Base-by-base conservation (phyloP, 2,888 invertebrate genomes). In the Caenorhabditis afra region DNA sequence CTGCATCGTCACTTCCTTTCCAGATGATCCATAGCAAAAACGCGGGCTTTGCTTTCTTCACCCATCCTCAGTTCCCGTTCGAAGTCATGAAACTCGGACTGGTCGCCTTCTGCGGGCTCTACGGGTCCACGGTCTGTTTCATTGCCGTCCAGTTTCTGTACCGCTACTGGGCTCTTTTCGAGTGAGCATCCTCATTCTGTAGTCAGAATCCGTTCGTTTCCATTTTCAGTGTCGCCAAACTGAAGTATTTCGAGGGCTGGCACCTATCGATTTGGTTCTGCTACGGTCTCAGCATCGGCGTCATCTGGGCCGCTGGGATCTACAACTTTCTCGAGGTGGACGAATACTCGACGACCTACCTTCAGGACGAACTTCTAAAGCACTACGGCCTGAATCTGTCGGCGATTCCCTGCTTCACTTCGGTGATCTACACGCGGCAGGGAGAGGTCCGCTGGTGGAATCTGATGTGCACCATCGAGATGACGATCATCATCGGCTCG, bases 21-120 rank as follows among this genome's bases (percentile, higher is more conserved):
- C 58, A 67, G 67, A 68, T 68, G 68, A 44, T 68, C 10, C 70
- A 70, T 47, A 70, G 61, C 39, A 53, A 61, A 37, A 70, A 44
- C 35, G 35, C 53, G 8, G 61, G 61, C 1, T 70, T 70, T 4
- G 55, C 55, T 12, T 70, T 45, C 39, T 70, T 70, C 61, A 70
- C 68, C 12, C 39, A 59, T 7, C 45, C 68, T 5, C 57, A 66
- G 18, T n/a, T 68, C 10, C 52, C 68, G 0, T 52, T 59, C 20
- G 59, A 53, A 4, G 35, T 22, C 22, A 68, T 68, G 59, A 53
- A 61, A 53, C 22, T 68, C 3, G 59, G 68, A 1, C 18, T 68
- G 5, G 59, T 61, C 16, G 35, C 52, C 3, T 68, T 68, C 14
- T 68, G 68, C 22, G 61, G 61, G 0, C 44, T 70, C 1, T 70